Percentiles rank a stretch among this genome's conserved stretches.
Evolutionary conservation across 2,113 vertebrate species (phyloP).

Genomic region (Halichoerus grypus): DNA sequence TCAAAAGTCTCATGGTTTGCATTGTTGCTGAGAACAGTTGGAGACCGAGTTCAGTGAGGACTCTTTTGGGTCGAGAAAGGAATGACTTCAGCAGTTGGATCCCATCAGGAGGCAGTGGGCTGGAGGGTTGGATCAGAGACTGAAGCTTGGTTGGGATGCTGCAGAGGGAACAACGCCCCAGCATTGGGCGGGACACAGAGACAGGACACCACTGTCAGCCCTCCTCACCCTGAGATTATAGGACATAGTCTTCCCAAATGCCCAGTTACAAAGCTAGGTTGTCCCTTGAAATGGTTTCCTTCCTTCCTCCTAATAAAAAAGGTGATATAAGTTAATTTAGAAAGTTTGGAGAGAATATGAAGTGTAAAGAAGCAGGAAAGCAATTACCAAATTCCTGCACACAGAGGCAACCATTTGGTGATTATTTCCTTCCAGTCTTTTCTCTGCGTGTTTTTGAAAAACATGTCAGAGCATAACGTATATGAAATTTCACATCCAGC

Average conservation of each 20-base stretch:
- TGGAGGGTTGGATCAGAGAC: neutral
- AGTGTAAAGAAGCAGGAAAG: conserved; percentile 24
- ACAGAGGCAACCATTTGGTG: neutral
- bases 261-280: neutral
- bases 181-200: neutral
- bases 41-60: neutral
- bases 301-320: neutral
- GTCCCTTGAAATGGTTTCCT: neutral
- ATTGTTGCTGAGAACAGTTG: neutral
- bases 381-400: neutral
- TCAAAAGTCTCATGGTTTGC: neutral
- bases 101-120: neutral
- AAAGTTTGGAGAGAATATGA: neutral
- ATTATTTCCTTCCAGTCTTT: conserved; percentile 38
- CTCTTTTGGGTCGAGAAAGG: neutral
- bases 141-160: neutral
- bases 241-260: neutral
- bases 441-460: neutral
- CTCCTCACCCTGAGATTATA: neutral
- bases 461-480: neutral
- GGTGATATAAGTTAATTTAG: conserved; percentile 9
- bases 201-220: neutral
- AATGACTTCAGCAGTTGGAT: neutral
- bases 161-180: neutral
- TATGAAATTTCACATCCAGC: conserved; percentile 17